Evolutionary conservation across 1,140 invertebrate species (phyloP), one percentile per base, ranked within the genome.

Genomic region (Panagrolaimus sp.): DNA sequence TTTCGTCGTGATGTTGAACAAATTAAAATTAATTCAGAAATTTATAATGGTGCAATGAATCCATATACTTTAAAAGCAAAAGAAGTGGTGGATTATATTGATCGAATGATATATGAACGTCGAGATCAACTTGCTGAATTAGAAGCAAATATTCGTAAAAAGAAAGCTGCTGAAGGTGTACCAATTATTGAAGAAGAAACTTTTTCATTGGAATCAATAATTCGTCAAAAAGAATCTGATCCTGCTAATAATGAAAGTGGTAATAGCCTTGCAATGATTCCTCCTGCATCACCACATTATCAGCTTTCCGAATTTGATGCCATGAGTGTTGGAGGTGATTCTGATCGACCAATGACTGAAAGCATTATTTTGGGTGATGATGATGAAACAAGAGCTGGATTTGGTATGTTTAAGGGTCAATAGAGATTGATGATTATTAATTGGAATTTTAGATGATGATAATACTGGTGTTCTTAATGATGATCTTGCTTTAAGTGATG

Each of bases 401-500:
- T 57, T 20, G 51, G 51, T 57, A 57, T 20, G n/a, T 14, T 13
- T 5, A 20, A 25, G 3, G 1, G 13, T 3, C 11, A 25, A 25
- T 57, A 25, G 14, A 25, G 4, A 27, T 0, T 46, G 16, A 47
- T 20, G 14, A 27, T 47, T 11, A 8, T 46, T 14, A 43, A n/a
- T n/a, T n/a, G n/a, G n/a, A n/a, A 16, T 25, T 20, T 31, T 68
- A 44, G 11, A 47, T 25, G 27, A 48, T 8, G 25, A 67, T 66
- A 69, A 67, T 46, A 70, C 43, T 27, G 66, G 42, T 14, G 44
- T 73, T 20, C 57, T 74, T 27, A 25, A 74, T 14, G 45, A 73
- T 16, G 72, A 74, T 48, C 64, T 74, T 31, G 71, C 71, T 13
- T 25, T 72, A 20, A 70, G 66, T 63, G 71, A 67, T 16, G 71